Conservation (phyloP, 2,888 invertebrate genomes). For the Diachrysia chrysitis region DNA sequence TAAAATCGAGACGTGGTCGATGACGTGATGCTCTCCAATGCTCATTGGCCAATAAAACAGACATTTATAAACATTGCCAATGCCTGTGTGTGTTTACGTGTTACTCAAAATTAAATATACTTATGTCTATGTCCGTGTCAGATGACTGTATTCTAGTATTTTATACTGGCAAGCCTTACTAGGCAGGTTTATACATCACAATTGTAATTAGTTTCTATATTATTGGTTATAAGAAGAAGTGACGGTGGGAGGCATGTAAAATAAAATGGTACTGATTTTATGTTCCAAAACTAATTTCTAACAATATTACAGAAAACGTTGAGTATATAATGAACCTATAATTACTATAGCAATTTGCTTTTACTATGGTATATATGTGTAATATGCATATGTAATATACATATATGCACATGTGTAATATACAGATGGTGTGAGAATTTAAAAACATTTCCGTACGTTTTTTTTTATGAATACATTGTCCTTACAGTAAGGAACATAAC, state of each 20-base stretch:
- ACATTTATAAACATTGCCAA: neutral
- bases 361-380: neutral
- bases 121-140: neutral
- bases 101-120: conserved; percentile 6
- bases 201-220: neutral
- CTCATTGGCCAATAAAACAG: neutral
- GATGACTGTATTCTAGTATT: neutral
- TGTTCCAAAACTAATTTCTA: neutral
- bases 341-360: neutral
- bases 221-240: neutral
- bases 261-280: neutral
- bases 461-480: no score
- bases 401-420: no score
- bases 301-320: neutral
- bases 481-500: no score
- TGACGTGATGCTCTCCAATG: neutral
- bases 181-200: conserved; percentile 1
- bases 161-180: neutral
- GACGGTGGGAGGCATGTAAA: neutral
- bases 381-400: no score
- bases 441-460: no score
- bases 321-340: neutral
- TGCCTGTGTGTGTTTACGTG: conserved; percentile 1
- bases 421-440: no score
- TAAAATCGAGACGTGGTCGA: no score